Evolutionary conservation across 2,888 invertebrate genomes (phyloP).

Genomic region (Drosophila ustulata): DNA sequence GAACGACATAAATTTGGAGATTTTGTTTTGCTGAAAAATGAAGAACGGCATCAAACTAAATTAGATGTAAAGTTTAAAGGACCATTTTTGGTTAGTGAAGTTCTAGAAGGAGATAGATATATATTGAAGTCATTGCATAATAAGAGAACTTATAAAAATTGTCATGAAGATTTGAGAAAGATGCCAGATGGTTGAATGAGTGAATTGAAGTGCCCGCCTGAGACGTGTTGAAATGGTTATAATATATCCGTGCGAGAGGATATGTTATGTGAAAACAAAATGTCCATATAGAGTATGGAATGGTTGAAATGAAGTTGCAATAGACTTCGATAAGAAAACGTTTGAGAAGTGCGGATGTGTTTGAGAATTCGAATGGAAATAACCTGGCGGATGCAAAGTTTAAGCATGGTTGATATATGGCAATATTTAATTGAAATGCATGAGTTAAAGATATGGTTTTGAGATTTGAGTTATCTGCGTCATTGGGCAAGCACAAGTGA

Average conservation of each 20-base stretch:
- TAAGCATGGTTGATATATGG: neutral
- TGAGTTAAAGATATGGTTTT: too few species aligned
- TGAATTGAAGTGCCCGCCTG: constrained; percentile 20
- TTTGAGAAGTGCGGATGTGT: too few species aligned
- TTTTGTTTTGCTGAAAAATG: too few species aligned
- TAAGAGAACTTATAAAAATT: constrained; percentile 23
- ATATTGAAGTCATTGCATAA: too few species aligned
- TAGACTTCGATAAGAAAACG: too few species aligned
- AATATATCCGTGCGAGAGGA: constrained; percentile 22
- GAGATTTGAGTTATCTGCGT: too few species aligned
- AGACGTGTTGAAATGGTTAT: constrained; percentile 21
- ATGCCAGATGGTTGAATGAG: constrained; percentile 24
- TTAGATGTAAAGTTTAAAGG: constrained; percentile 11
- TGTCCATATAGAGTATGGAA: neutral
- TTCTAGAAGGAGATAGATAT: neutral
- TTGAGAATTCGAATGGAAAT: too few species aligned
- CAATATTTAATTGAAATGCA: constrained; percentile 7
- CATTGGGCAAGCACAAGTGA: neutral
- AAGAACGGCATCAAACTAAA: too few species aligned
- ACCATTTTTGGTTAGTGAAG: neutral
- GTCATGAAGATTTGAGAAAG: constrained; percentile 30
- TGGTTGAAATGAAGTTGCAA: too few species aligned
- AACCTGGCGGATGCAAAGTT: too few species aligned
- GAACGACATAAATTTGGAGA: too few species aligned
- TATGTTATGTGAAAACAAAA: constrained; percentile 22